phyloP scores from a whole-genome alignment of 1,140 invertebrate genomes.

The Rhagoletis pomonella region DNA sequence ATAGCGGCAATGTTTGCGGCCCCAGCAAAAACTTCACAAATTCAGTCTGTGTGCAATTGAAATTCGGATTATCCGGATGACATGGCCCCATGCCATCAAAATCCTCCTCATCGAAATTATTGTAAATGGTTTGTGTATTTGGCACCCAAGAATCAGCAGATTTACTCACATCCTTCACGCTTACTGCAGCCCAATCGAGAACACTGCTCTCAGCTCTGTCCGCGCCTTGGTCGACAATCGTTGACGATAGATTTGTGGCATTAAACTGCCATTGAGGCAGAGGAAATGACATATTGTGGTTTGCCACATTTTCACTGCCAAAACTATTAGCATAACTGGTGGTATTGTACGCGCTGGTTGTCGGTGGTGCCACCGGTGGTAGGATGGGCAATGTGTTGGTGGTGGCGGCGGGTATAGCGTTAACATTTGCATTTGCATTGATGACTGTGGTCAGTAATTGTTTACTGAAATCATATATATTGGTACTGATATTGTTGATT shows the following conservation, averaged over 20 bases:
- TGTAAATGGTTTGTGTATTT: conserved; percentile 7
- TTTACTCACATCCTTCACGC: neutral
- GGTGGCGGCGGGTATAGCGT: neutral
- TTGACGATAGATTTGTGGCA: neutral
- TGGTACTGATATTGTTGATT: conserved; percentile 24
- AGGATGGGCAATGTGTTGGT: neutral
- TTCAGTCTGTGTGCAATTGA: conserved; percentile 76
- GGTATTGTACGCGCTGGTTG: neutral
- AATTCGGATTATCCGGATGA: conserved; percentile 62
- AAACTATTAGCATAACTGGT: neutral
- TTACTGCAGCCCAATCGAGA: neutral
- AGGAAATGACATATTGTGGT: neutral
- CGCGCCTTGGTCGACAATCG: neutral
- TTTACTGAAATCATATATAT: conserved; percentile 1
- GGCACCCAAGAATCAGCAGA: conserved; percentile 10
- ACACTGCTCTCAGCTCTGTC: neutral
- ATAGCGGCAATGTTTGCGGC: conserved; percentile 75
- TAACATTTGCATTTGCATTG: conserved; percentile 3
- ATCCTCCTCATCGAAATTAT: neutral
- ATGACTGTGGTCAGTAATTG: conserved; percentile 7
- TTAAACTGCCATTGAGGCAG: neutral
- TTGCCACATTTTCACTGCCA: neutral
- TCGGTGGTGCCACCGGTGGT: neutral
- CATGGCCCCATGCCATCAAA: conserved; percentile 38
- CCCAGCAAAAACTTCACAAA: conserved; percentile 76